Conservation (phyloP, 2,888 invertebrate species). For the Trypoxylon attenuatum region DNA sequence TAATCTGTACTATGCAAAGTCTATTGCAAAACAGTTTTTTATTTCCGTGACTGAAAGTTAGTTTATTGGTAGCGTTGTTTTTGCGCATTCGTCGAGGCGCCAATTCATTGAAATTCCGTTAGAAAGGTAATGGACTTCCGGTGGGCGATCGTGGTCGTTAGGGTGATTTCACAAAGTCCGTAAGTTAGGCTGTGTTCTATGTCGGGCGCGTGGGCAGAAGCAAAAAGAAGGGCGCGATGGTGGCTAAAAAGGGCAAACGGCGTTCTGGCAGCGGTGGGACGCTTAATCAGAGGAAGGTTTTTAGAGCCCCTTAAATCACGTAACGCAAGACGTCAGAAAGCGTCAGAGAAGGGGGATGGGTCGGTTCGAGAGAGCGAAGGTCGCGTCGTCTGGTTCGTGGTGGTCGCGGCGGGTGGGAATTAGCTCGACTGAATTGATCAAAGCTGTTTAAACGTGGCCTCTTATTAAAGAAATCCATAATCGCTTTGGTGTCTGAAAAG, state of each 20-base stretch:
- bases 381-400: too few relatives aligned
- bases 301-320: constrained; percentile 70
- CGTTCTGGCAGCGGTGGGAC: constrained; percentile 58
- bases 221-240: constrained; percentile 54
- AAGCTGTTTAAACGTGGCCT: constrained; percentile 71
- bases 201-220: too few relatives aligned
- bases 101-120: constrained; percentile 34
- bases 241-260: constrained; percentile 64
- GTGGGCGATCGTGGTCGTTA: constrained; percentile 38
- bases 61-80: too few relatives aligned
- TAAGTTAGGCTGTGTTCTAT: too few relatives aligned
- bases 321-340: constrained; percentile 63
- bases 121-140: constrained; percentile 45
- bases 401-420: constrained; percentile 65
- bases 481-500: constrained; percentile 61
- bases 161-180: constrained; percentile 47
- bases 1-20: too few relatives aligned
- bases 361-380: constrained; percentile 3
- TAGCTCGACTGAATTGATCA: constrained; percentile 69
- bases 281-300: constrained; percentile 72
- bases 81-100: constrained; percentile 36
- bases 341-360: constrained; percentile 23
- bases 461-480: constrained; percentile 72
- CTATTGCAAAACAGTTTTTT: too few relatives aligned
- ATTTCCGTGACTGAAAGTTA: too few relatives aligned